Conservation (phyloP, 2,888 invertebrate species). For the Congeria kusceri region DNA sequence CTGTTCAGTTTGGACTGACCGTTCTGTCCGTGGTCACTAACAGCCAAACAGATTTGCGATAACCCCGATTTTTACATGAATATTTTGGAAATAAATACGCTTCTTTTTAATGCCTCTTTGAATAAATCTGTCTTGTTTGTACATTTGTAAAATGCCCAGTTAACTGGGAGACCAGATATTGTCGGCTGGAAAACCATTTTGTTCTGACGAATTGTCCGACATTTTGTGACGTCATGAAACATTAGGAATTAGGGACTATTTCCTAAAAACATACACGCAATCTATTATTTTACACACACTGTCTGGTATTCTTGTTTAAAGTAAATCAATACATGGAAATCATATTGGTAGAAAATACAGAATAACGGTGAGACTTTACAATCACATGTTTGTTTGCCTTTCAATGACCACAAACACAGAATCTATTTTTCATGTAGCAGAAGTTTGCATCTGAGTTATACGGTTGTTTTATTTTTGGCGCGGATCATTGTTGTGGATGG, state of each 20-base stretch:
- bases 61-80: too few species aligned
- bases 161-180: too few species aligned
- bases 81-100: too few species aligned
- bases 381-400: background rate
- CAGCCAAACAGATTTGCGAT: too few species aligned
- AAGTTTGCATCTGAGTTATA: conserved; percentile 53
- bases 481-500: conserved; percentile 79
- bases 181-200: too few species aligned
- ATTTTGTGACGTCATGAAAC: conserved; percentile 66
- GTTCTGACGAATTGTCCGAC: conserved; percentile 39
- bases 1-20: too few species aligned
- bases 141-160: too few species aligned
- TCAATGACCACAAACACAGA: background rate
- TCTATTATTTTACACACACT: background rate
- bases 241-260: conserved; percentile 70
- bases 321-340: background rate
- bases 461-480: conserved; percentile 81
- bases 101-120: too few species aligned
- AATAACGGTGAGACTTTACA: too few species aligned
- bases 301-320: background rate
- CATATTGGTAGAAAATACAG: background rate
- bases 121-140: too few species aligned
- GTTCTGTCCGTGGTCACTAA: too few species aligned
- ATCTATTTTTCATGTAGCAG: background rate
- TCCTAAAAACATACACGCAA: conserved; percentile 29